Conservation (phyloP, 2,113 vertebrate genomes). For the Bombycilla garrulus region DNA sequence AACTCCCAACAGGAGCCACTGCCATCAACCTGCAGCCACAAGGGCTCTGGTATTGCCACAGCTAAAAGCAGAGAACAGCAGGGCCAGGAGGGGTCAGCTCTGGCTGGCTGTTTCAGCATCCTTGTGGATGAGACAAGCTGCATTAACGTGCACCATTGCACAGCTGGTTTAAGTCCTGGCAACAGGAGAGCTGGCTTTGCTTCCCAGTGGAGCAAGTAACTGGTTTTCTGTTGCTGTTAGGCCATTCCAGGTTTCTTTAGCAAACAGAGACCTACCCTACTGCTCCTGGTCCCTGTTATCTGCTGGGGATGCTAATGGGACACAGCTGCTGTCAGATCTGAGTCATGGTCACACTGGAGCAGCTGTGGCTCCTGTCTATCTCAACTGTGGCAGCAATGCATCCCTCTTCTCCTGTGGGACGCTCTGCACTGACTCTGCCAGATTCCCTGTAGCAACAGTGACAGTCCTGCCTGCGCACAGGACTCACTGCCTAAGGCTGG, state of each 20-base stretch:
- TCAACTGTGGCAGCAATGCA: not conserved
- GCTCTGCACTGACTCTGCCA: rapidly evolving
- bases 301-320: not conserved
- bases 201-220: not conserved
- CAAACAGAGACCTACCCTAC: not conserved
- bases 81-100: not conserved
- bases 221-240: not conserved
- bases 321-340: not conserved
- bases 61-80: not conserved
- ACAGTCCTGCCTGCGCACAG: not conserved
- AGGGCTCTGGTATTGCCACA: not conserved
- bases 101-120: not conserved
- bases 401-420: not conserved
- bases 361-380: not conserved
- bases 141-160: not conserved
- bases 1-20: rapidly evolving
- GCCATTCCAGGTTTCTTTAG: not conserved
- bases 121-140: not conserved
- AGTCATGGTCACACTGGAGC: not conserved
- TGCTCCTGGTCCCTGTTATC: not conserved
- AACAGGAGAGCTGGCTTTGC: not conserved
- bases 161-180: not conserved
- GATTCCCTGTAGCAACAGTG: not conserved
- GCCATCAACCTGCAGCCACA: rapidly evolving
- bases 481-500: not conserved